Evolutionary conservation across 2,888 invertebrate species (phyloP), one percentile per base, ranked within the genome.

Genomic region (Polylopha cassiicola): DNA sequence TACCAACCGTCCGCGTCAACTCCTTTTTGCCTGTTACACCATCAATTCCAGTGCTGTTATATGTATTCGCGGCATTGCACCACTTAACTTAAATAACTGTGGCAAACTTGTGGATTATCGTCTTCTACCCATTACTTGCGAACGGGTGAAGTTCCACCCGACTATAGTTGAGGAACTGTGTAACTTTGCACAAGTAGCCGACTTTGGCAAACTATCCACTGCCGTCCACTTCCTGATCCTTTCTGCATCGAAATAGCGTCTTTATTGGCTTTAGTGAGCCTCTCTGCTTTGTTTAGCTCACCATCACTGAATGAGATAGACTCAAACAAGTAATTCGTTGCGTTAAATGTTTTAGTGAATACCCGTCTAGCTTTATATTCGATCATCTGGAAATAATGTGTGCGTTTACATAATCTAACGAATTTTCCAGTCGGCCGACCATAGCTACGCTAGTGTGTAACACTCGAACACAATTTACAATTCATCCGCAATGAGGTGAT

Each of bases 101-200:
- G 65, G 66, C 72, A 73, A 77, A 75, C 69, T 76, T 71, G 60
- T 51, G 73, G 75, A 75, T 77, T 74, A 75, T 75, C 72, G 72
- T 55, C 69, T 72, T 64, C 55, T 56, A 71, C 58, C 66, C 64
- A 74, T 76, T 74, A 39, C 67, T 72, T 73, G 64, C 56, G 65
- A 69, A 71, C 69, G 55, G 68, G 61, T 59, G 51, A 59, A 73
- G 65, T 70, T 73, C 47, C 53, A 65, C 56, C 51, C 61, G 47
- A 56, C 57, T 48, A 55, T 67, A 74, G 67, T 73, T 71, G 28
- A 43, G 43, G 47, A 56, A 58, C 55, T 72, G 64, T 46, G 50
- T 44, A 73, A 75, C 71, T 78, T 71, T 51, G 58, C 55, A 54
- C 43, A 56, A 65, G 57, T 62, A 55, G 55, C 53, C 51, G 60